Evolutionary conservation across 2,888 invertebrate species (phyloP), one percentile per base, ranked within the genome.

Genomic region (Agelastica alni): DNA sequence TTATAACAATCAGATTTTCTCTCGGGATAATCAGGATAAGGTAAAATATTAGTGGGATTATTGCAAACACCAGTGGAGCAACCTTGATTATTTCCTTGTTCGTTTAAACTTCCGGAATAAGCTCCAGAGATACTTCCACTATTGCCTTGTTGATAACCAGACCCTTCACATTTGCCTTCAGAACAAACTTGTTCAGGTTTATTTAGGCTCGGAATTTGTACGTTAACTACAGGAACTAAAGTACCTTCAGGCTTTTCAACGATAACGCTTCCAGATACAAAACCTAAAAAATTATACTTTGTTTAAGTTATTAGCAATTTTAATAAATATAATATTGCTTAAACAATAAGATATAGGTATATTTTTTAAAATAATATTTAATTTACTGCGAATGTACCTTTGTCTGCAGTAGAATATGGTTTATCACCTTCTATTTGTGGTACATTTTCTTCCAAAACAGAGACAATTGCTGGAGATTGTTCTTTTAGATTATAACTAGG

Each of bases 211-310:
- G 39, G 56, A 42, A 20, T 26, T 14, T 22, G 10, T 9, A 46
- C 34, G 41, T 42, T 43, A 32, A 30, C 26, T 16, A 28, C 14
- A 13, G 46, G 46, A 28, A 42, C 6, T 42, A 31, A 13, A n/a
- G 18, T 32, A 12, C 57, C 57, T 3, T 59, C 49, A 7, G 48
- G 14, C 51, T 62, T 62, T 28, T 62, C 48, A 20, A 62, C 56
- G 10, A 34, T 34, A 4, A 62, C 59, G 26, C 49, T 51, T 36
- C 58, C 62, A 20, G 54, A 31, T 2, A 51, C 56, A 36, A 37
- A 52, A 28, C 51, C 56, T 30, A 26, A 32, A 16, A 22, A 34
- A 4, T 36, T 37, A 31, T 31, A 31, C n/a, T n/a, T n/a, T n/a
- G n/a, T n/a, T n/a, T n/a, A n/a, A n/a, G n/a, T n/a, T n/a, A n/a